Base-by-base conservation (phyloP, 2,888 invertebrate genomes). In the Camponotus fellah region DNA sequence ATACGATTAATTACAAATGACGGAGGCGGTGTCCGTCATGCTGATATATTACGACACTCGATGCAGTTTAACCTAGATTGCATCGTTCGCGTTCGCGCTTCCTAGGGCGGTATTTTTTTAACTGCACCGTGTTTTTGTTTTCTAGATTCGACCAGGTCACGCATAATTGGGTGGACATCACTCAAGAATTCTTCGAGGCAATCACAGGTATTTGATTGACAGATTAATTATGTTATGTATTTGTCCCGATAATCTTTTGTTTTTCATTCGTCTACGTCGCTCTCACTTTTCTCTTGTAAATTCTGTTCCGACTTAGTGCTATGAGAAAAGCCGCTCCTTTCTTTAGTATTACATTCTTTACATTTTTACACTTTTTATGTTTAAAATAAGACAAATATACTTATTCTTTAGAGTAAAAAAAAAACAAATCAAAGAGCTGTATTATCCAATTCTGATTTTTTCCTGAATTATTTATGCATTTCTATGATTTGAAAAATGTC, bases 101-200 rank as follows among this genome's bases (percentile, higher is more conserved):
- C 37, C 53, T 66, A 56, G 32, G 32, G 72, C 74, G 64, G 81
- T 83, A 86, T 84, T 88, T 89, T 89, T 88, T 84, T 77, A 87
- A 87, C 74, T 86, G 58, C 43, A 32, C 79, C 79, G 66, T 71
- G 9, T 74, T 83, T 87, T 84, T 85, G 72, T 80, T 64, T 92
- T 91, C 14, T 86, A 95, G 94, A 87, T 92, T 92, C 81, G 91
- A 93, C 53, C 92, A 92, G 85, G 95, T 96, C 66, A 95, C 95
- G 62, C 96, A 96, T 91, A 96, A 96, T 92, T 97, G 97, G 97
- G 96, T 96, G 69, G 97, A 97, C 89, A 96, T 97, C 72, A 97
- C 97, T 34, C 91, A 95, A 69, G 96, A 96, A 82, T 97, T 97
- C 92, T 96, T 96, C 88, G 95, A 95, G 72, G 96, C 96, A 2